These are phyloP conservation scores for Morinoia aosen DNA, from an alignment of 2,888 invertebrate species.

Conservation along the genomic window DNA sequence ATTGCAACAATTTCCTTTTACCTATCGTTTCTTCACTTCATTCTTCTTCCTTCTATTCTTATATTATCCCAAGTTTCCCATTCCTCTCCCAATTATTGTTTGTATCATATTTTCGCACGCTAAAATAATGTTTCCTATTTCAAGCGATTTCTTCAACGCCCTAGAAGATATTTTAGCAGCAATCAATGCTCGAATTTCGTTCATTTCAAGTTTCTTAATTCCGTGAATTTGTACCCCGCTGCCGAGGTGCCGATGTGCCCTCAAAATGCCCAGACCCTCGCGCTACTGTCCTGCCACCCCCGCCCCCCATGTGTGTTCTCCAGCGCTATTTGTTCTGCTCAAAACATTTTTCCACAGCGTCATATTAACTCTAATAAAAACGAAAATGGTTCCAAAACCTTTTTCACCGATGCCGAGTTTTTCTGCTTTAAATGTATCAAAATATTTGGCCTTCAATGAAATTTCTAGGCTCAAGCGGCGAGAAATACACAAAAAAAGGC, in stretches of 20 bases:
- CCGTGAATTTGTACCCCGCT: background rate
- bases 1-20: too few species aligned
- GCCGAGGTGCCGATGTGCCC: background rate
- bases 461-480: background rate
- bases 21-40: too few species aligned
- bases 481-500: background rate
- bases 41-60: too few species aligned
- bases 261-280: background rate
- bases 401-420: background rate
- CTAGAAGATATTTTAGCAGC: too few species aligned
- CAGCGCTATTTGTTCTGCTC: background rate
- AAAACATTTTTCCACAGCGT: background rate
- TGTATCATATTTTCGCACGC: too few species aligned
- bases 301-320: background rate
- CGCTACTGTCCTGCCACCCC: background rate
- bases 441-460: background rate
- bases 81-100: background rate
- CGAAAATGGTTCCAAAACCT: background rate
- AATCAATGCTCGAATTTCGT: too few species aligned
- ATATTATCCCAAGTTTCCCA: background rate
- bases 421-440: background rate
- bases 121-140: too few species aligned
- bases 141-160: too few species aligned
- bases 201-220: too few species aligned
- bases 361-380: background rate